These are phyloP conservation scores for Ceuthmochares aereus DNA, from an alignment of 2,113 vertebrate species.

Conservation along the genomic window DNA sequence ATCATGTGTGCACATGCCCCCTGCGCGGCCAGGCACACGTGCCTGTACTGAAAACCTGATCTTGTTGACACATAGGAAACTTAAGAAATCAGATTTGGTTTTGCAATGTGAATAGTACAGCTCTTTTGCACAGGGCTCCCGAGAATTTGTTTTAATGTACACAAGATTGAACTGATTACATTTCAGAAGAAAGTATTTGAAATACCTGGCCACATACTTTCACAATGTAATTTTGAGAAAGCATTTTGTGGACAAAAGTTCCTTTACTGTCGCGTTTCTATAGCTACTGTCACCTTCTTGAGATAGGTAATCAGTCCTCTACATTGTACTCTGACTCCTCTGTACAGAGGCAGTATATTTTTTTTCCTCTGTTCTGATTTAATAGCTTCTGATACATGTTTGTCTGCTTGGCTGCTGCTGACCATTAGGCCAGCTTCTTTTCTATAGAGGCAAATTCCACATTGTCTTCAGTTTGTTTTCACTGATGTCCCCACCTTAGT, in stretches of 20 bases:
- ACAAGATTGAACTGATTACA: neutral
- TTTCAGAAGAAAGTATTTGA: neutral
- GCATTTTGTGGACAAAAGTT: neutral
- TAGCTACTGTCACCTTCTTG: neutral
- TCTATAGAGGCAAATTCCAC: neutral
- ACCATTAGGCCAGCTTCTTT: neutral
- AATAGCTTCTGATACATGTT: neutral
- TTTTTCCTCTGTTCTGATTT: neutral
- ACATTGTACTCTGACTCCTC: neutral
- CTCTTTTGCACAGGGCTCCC: neutral
- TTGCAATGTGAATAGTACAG: neutral
- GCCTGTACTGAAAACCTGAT: neutral
- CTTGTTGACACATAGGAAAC: neutral
- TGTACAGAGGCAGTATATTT: neutral
- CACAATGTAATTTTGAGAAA: neutral
- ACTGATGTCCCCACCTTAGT: neutral
- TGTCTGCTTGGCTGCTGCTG: neutral
- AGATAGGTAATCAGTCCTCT: neutral
- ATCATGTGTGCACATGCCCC: accelerated
- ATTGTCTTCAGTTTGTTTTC: neutral
- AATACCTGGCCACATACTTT: neutral
- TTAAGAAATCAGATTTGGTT: neutral
- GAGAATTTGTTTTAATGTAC: neutral
- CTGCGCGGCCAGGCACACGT: accelerated
- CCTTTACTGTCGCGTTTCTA: neutral